Evolutionary conservation across 1,140 invertebrate species (phyloP), one percentile per base, ranked within the genome.

Genomic region (Tetragonula clypearis): DNA sequence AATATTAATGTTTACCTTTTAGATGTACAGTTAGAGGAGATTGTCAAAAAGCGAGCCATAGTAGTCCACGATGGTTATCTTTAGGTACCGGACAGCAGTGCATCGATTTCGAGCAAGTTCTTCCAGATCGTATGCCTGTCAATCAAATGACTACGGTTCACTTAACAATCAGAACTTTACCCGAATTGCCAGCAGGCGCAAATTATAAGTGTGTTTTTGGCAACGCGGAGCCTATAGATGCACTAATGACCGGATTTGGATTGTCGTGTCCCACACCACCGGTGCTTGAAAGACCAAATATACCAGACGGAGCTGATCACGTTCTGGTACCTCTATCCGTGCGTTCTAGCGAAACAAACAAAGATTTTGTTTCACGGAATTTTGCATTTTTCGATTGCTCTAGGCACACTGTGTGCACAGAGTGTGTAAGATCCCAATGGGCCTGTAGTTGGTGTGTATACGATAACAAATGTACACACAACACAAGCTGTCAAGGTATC

Each of bases 351-450:
- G 98, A 99, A 95, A 99, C 98, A 9, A 98, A 99, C 92, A 98
- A 98, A 92, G 98, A 99, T 94, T 99, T 99, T 95, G 98, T 99
- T 8, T 98, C 98, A 3, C 96, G 97, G 76, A 97, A 97, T 93
- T 99, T 99, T 94, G 98, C 98, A 21, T 99, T 98, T 93, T 99
- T 98, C 94, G 98, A 99, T 94, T 99, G 99, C 93, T 97, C 97
- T 14, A 96, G 97, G 82, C 98, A 99, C 93, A 96, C 95, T 19
- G 98, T 97, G 88, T 99, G 98, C 93, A 96, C 96, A 69, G 96
- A 97, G 60, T 99, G 98, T 94, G 98, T 99, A 9, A 96, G 96
- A 90, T 98, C 98, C 79, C 96, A 97, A 88, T 99, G 98, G 98
- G 97, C 97, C 5, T 99, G 98, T 92, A 98, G 98, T 92, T 99